phyloP scores from a whole-genome alignment of 2,888 invertebrate species.

The Tigriopus californicus region DNA sequence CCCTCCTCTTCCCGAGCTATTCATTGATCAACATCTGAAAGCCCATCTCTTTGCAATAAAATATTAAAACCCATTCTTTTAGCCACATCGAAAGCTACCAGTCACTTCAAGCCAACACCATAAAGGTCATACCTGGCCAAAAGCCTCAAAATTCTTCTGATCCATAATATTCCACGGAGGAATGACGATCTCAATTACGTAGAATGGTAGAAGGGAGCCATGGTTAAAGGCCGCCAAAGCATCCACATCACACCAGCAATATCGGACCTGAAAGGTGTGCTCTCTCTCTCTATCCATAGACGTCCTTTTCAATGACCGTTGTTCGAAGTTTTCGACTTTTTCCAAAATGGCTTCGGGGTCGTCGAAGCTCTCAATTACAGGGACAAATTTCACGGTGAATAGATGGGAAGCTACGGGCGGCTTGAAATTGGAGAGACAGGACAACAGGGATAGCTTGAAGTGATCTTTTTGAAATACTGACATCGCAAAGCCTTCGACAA shows the following conservation, averaged over 20 bases:
- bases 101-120: no score
- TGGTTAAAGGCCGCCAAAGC: conserved; percentile 16
- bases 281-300: conserved; percentile 2
- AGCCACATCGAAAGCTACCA: no score
- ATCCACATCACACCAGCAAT: conserved; percentile 22
- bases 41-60: no score
- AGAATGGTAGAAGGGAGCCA: conserved; percentile 9
- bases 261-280: conserved; percentile 19
- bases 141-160: no score
- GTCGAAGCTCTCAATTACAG: conserved; percentile 18
- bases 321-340: background rate
- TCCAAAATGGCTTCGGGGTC: background rate
- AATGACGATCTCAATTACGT: background rate
- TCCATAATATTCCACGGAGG: no score
- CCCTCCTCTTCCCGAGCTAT: no score
- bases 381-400: conserved; percentile 19
- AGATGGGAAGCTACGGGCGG: conserved; percentile 20
- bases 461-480: conserved; percentile 25
- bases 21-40: no score
- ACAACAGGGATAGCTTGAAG: conserved; percentile 19
- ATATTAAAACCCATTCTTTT: no score
- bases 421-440: conserved; percentile 19
- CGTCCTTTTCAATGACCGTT: background rate
- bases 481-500: conserved; percentile 25
- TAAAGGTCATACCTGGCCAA: no score